Percentiles rank a stretch among this genome's conserved stretches.
Conservation (phyloP, 35 echinoderm and acorn worm genomes). For the Ophiothrix spiculata region DNA sequence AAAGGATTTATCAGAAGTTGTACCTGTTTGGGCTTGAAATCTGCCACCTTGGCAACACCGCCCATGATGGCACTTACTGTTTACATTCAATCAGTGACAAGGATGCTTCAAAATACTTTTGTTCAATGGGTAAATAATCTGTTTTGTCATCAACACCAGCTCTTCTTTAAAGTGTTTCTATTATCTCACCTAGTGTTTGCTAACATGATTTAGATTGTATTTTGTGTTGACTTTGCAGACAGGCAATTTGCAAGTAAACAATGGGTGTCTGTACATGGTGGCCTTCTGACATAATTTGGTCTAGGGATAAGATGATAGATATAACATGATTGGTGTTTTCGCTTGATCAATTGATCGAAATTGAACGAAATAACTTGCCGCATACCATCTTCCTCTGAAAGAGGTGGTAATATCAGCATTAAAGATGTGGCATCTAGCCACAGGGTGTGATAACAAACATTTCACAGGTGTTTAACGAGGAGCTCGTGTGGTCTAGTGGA, state of each 20-base stretch:
- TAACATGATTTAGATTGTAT: not conserved
- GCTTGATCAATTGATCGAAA: too few species aligned
- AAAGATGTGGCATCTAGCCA: too few species aligned
- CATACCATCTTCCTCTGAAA: too few species aligned
- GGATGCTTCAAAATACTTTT: not conserved
- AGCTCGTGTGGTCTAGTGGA: too few species aligned
- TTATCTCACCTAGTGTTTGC: slow-evolving; percentile 1
- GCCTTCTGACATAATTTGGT: too few species aligned
- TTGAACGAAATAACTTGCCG: too few species aligned
- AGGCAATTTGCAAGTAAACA: not conserved
- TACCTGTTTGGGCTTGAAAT: not conserved
- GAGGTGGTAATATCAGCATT: too few species aligned
- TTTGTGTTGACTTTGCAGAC: not conserved
- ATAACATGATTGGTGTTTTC: too few species aligned
- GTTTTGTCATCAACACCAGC: not conserved
- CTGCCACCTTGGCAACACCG: not conserved
- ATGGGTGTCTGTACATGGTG: not conserved
- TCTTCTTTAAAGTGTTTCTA: slow-evolving; percentile 4
- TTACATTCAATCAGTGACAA: not conserved
- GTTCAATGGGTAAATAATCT: not conserved
- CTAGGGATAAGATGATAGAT: too few species aligned
- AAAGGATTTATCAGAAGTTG: too few species aligned
- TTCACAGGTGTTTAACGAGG: too few species aligned
- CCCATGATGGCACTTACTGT: not conserved
- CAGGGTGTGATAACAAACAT: too few species aligned